Evolutionary conservation across 2,113 vertebrate genomes (phyloP), one percentile per base, ranked within the genome.

Genomic region (cattle (Bos taurus)): DNA sequence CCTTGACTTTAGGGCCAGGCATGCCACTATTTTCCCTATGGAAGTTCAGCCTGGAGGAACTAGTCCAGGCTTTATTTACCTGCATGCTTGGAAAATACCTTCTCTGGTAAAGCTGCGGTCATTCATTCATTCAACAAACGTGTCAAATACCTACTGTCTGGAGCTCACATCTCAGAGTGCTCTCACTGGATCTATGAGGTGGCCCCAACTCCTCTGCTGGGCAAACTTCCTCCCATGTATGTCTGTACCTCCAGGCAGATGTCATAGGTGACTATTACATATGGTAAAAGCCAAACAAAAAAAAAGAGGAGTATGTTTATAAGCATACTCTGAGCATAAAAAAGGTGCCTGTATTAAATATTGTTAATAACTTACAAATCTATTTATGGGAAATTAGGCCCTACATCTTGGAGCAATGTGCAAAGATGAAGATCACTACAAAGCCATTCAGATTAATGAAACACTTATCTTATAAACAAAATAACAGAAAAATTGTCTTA

Each of bases 391-490:
- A 88, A 91, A 90, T 95, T 81, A 74, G 43, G 17, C 10, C 30
- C 64, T 52, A 5, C 82, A 6, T 62, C 52, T 67, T 67, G 57
- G 60, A 91, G 86, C 17, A 80, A 30, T 83, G 95, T 71, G 50
- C 26, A 94, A 19, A 77, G 40, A 81, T 96, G 96, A 56, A 90
- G 57, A 83, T 78, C 77, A 91, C 50, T 86, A 26, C 3, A 89
- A 46, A 94, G 26, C 25, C 57, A 46, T 90, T 97, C 77, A 84
- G 50, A 91, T 54, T 50, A 81, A 86, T 88, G 90, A 80, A 89
- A 94, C 12, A 81, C 30, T 92, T 86, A 67, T 50, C 95, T 96
- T 88, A 43, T 77, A 77, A 77, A 77, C 71, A 85, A 90, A 97
- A 91, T 81, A 95, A 91, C 25, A 56, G 67, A 46, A 82, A 95